Percentiles rank a stretch among this genome's conserved stretches.
Evolutionary conservation across 2,888 invertebrate genomes (phyloP).

Genomic region (Lasioglossum marginatum): DNA sequence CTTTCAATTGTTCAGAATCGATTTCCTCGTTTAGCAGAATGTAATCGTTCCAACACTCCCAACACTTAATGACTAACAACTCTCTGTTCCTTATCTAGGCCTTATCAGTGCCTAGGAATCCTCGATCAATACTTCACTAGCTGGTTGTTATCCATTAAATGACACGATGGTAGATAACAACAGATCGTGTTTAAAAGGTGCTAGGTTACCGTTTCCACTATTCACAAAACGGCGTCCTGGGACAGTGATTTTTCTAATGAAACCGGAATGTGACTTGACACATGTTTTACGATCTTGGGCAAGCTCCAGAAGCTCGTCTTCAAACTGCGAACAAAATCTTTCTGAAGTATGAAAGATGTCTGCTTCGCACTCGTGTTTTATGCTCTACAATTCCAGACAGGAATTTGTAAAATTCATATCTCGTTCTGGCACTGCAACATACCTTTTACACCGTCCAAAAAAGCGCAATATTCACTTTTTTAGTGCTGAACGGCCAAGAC

Average conservation of each 20-base stretch:
- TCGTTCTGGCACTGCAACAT: not conserved
- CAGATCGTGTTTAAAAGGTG: not conserved
- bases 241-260: slow-evolving; percentile 4
- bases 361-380: not conserved
- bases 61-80: not conserved
- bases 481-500: no score
- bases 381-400: not conserved
- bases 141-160: not conserved
- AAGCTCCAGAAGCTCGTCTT: not conserved
- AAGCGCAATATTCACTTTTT: not conserved
- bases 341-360: slow-evolving; percentile 8
- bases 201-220: not conserved
- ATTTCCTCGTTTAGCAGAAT: not conserved
- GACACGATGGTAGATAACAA: not conserved
- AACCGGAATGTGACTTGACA: not conserved
- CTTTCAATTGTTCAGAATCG: no score
- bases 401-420: not conserved
- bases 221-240: not conserved
- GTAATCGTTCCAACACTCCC: not conserved
- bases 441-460: not conserved
- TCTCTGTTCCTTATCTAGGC: not conserved
- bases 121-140: not conserved
- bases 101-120: not conserved
- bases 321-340: not conserved
- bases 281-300: not conserved